Conservation (phyloP, 2,888 invertebrate genomes). For the Hypena proboscidalis region DNA sequence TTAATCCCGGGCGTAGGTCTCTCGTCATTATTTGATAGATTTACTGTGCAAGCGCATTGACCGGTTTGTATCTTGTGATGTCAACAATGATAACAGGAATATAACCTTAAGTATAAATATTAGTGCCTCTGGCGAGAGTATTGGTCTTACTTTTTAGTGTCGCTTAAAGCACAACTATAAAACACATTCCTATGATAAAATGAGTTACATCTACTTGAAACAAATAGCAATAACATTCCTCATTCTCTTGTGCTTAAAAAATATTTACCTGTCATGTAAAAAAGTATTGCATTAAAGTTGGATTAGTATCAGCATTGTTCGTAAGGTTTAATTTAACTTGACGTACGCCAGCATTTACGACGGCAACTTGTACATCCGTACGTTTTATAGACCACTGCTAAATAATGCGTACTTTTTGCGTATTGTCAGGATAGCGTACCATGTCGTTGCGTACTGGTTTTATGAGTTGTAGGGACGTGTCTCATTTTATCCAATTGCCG, state of each 20-base stretch:
- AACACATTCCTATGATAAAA: too few species aligned
- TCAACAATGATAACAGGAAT: too few species aligned
- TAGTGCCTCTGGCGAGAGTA: too few species aligned
- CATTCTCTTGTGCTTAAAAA: too few species aligned
- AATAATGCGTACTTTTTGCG: constrained; percentile 71
- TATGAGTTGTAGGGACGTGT: constrained; percentile 67
- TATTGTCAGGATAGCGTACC: constrained; percentile 62
- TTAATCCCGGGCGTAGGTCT: constrained; percentile 53
- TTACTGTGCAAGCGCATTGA: constrained; percentile 14
- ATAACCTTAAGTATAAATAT: too few species aligned
- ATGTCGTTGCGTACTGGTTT: constrained; percentile 62
- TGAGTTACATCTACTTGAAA: too few species aligned
- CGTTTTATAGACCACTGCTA: constrained; percentile 69
- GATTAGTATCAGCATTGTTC: constrained; percentile 41
- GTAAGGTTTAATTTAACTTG: constrained; percentile 62
- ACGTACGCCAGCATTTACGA: constrained; percentile 64
- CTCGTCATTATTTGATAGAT: constrained; percentile 55
- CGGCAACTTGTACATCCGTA: constrained; percentile 56
- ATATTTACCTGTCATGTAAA: not conserved
- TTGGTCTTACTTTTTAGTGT: too few species aligned
- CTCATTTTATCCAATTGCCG: constrained; percentile 55
- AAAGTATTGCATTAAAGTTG: constrained; percentile 35
- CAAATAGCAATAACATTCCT: too few species aligned
- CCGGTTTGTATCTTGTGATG: too few species aligned
- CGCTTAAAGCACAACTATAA: too few species aligned